A percentile compares a stretch with the other conserved stretches of the same genome.
These are phyloP conservation scores for Acropora yongei DNA, from an alignment of 64 coral and sea anemone species.

Conservation along the genomic window DNA sequence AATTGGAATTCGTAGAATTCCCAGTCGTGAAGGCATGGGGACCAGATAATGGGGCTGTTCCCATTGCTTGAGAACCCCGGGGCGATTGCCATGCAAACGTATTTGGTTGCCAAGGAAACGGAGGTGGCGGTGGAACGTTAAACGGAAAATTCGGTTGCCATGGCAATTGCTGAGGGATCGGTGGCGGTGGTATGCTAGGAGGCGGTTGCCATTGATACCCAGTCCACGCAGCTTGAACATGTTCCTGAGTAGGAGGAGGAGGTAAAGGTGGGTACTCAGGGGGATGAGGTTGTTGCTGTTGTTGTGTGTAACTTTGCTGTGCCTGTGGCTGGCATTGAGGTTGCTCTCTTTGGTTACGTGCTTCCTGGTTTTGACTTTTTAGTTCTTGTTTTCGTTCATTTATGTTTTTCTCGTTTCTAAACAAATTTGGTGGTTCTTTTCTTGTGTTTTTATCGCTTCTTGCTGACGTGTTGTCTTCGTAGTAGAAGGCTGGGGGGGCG, in stretches of 20 bases:
- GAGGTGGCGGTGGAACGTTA: conserved; percentile 47
- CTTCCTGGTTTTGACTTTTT: background rate
- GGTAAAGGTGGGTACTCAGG: background rate
- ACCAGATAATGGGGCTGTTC: background rate
- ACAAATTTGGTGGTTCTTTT: conserved; percentile 4
- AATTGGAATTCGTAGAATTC: background rate
- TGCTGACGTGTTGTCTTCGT: conserved; percentile 54
- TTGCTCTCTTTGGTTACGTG: background rate
- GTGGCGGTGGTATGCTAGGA: conserved; percentile 2
- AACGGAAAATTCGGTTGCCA: conserved; percentile 35
- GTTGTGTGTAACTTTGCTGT: background rate
- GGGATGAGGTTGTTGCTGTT: background rate
- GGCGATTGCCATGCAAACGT: conserved; percentile 39
- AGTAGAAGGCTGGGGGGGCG: conserved; percentile 93
- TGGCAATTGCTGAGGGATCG: background rate
- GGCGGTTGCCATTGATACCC: conserved; percentile 35
- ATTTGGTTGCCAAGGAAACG: conserved; percentile 34
- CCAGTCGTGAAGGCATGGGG: background rate
- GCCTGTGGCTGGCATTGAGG: background rate
- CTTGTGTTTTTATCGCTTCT: background rate
- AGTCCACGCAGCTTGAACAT: conserved; percentile 30
- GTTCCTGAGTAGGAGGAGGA: conserved; percentile 16
- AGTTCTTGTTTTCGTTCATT: background rate
- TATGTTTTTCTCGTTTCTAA: conserved; percentile 3
- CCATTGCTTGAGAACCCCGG: background rate